Percentiles rank a stretch among this genome's conserved stretches.
Evolutionary conservation across 1,140 invertebrate genomes (phyloP).

Genomic region (Ladona fulva): DNA sequence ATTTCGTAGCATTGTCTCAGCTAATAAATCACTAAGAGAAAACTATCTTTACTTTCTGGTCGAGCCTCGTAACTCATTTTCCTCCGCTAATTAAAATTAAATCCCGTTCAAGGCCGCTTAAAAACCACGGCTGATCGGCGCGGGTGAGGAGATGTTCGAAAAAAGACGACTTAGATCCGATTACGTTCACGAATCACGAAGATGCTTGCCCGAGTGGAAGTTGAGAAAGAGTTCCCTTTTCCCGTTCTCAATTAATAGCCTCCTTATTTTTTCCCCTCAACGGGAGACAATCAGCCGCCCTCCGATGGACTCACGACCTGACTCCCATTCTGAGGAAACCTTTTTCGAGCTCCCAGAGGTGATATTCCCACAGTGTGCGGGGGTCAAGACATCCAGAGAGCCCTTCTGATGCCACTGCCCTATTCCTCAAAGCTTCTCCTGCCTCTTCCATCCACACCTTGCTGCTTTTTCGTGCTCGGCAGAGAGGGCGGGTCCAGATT

Average conservation of each 20-base stretch:
- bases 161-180: too few relatives aligned
- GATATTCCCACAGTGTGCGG: neutral
- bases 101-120: too few relatives aligned
- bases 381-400: neutral
- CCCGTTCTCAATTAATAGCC: slow-evolving; percentile 3
- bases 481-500: too few relatives aligned
- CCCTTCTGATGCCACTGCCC: neutral
- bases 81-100: too few relatives aligned
- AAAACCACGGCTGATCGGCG: too few relatives aligned
- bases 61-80: too few relatives aligned
- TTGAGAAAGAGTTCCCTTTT: neutral
- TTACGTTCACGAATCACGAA: too few relatives aligned
- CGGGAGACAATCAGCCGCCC: neutral
- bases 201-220: too few relatives aligned
- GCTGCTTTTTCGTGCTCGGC: neutral
- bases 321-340: neutral
- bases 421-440: neutral
- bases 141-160: too few relatives aligned
- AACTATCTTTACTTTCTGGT: too few relatives aligned
- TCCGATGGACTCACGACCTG: neutral
- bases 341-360: neutral
- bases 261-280: neutral
- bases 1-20: too few relatives aligned
- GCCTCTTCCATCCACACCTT: neutral
- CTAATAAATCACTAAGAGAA: too few relatives aligned